These are phyloP conservation scores for Leptinotarsa haldemani DNA, from an alignment of 2,888 invertebrate genomes.

Conservation along the genomic window DNA sequence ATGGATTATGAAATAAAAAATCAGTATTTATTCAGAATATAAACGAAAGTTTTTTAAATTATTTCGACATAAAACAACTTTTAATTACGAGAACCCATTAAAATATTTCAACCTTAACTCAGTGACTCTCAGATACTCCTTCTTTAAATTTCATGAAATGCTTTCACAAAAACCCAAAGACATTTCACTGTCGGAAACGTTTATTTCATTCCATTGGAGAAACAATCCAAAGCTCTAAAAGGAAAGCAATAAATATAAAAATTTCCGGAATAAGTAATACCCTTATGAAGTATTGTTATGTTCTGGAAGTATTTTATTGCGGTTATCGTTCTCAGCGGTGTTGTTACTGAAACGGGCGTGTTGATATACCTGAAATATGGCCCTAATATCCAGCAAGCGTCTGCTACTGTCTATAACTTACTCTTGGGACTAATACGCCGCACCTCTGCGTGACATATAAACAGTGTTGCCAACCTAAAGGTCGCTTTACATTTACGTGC, in stretches of 20 bases:
- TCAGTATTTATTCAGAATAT: too few species aligned
- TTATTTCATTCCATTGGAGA: not conserved
- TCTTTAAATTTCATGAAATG: too few species aligned
- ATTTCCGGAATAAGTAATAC: conserved; percentile 32
- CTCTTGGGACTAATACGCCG: conserved; percentile 52
- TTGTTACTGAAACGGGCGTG: conserved; percentile 56
- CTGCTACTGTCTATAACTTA: conserved; percentile 47
- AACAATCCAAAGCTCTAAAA: conserved; percentile 9
- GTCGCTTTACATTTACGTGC: too few species aligned
- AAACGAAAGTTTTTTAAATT: too few species aligned
- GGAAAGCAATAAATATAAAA: conserved; percentile 12
- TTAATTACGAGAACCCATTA: too few species aligned
- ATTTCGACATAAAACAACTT: too few species aligned
- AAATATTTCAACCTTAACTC: too few species aligned
- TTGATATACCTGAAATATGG: conserved; percentile 61
- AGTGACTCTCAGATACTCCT: too few species aligned
- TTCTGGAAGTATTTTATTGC: conserved; percentile 60
- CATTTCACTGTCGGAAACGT: not conserved
- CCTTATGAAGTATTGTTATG: conserved; percentile 35
- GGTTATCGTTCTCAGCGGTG: conserved; percentile 61
- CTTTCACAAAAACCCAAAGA: not conserved
- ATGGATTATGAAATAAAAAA: too few species aligned
- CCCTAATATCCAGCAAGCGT: conserved; percentile 58
- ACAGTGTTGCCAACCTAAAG: conserved; percentile 24
- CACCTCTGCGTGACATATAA: conserved; percentile 52